Percentiles rank a stretch among this genome's conserved stretches.
Conservation (phyloP, 2,888 invertebrate genomes). For the Conchocele bisecta region DNA sequence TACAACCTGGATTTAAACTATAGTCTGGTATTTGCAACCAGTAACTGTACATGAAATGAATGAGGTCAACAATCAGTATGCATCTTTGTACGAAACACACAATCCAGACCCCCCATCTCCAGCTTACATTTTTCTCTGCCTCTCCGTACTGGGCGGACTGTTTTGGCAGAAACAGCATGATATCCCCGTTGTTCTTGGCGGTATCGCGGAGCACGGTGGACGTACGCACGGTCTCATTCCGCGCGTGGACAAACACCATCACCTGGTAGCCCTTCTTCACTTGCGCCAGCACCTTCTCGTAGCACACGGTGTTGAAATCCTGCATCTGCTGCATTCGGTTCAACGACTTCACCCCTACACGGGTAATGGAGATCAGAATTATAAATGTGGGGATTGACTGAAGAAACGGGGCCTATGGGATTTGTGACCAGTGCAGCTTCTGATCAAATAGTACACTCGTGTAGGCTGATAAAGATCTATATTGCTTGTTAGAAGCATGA, state of each 20-base stretch:
- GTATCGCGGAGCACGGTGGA: slow-evolving; percentile 92
- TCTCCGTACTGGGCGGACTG: slow-evolving; percentile 84
- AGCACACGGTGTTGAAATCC: slow-evolving; percentile 96
- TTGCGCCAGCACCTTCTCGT: slow-evolving; percentile 94
- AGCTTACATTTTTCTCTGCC: slow-evolving; percentile 86
- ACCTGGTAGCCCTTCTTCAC: slow-evolving; percentile 94
- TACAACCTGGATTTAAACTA: too few species aligned
- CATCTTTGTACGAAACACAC: too few species aligned
- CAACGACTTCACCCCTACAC: slow-evolving; percentile 76
- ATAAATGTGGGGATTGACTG: too few species aligned
- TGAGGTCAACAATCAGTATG: too few species aligned
- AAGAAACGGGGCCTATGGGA: too few species aligned
- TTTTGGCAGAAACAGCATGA: slow-evolving; percentile 71
- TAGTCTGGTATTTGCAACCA: too few species aligned
- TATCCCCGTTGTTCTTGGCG: slow-evolving; percentile 80
- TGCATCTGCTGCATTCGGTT: slow-evolving; percentile 85
- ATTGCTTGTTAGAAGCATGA: too few species aligned
- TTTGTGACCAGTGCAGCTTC: too few species aligned
- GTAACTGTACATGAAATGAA: too few species aligned
- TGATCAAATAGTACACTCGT: too few species aligned
- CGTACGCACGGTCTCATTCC: slow-evolving; percentile 96
- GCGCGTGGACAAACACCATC: slow-evolving; percentile 99
- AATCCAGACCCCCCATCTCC: too few species aligned
- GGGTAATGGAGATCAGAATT: not conserved
- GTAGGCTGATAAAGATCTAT: too few species aligned